Conservation (phyloP, 1,140 invertebrate genomes). For the Lordiphosa mommai region DNA sequence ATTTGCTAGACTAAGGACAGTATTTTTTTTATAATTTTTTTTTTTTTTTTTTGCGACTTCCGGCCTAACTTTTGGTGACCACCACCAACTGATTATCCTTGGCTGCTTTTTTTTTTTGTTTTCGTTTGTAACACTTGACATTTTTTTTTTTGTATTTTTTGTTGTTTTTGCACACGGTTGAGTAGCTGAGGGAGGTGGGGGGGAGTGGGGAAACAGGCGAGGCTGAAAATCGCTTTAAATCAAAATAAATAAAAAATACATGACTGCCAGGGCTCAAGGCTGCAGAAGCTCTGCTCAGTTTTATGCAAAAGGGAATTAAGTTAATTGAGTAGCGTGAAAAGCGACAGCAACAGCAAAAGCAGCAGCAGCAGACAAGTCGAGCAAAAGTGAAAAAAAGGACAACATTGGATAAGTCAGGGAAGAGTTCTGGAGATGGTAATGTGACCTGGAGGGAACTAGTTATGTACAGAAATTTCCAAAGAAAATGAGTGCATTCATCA, state of each 20-base stretch:
- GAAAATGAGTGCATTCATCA: no score
- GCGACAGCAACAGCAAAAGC: conserved; percentile 7
- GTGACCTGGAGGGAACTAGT: background rate
- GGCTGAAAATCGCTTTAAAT: conserved; percentile 60
- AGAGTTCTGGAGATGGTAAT: background rate
- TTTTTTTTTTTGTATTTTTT: conserved; percentile 17
- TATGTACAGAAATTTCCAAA: no score
- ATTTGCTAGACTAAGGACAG: conserved; percentile 35
- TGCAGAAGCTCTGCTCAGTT: conserved; percentile 4
- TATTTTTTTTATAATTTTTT: conserved; percentile 24
- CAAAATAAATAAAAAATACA: conserved; percentile 67
- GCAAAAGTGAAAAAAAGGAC: conserved; percentile 2
- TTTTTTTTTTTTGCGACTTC: background rate
- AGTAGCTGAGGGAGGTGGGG: conserved; percentile 34
- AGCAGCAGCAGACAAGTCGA: conserved; percentile 3
- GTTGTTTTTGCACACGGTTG: conserved; percentile 45
- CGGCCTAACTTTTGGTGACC: conserved; percentile 16
- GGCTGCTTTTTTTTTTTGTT: background rate
- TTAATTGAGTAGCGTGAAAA: conserved; percentile 62
- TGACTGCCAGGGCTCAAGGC: conserved; percentile 15
- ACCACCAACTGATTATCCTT: conserved; percentile 24
- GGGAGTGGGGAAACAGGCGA: conserved; percentile 26
- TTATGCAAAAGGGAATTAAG: conserved; percentile 69
- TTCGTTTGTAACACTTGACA: background rate
- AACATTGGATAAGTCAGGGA: background rate